A percentile compares a stretch with the other conserved stretches of the same genome.
These are phyloP conservation scores for Apus apus DNA, from an alignment of 2,113 vertebrate species.

Conservation along the genomic window DNA sequence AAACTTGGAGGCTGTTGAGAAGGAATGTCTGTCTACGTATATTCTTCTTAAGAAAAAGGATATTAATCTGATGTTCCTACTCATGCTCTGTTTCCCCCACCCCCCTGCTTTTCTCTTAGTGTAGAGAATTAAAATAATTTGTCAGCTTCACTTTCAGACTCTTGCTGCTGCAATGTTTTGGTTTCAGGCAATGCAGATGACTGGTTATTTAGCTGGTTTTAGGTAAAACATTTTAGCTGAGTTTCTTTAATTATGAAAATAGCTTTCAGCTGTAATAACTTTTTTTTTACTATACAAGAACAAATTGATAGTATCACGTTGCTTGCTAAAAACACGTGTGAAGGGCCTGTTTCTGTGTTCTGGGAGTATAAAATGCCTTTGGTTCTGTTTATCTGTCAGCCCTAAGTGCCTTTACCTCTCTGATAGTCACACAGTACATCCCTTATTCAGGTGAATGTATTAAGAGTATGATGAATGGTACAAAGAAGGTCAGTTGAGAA, in stretches of 20 bases:
- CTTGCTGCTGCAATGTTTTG: slow-evolving; percentile 31
- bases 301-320: background rate
- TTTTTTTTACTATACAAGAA: background rate
- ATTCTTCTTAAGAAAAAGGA: background rate
- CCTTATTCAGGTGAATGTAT: background rate
- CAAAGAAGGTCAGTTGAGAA: background rate
- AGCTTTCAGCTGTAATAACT: background rate
- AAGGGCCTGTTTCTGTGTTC: background rate
- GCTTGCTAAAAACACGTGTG: background rate
- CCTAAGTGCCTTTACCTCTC: background rate
- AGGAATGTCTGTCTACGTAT: background rate
- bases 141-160: background rate
- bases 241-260: background rate
- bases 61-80: background rate
- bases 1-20: background rate
- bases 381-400: background rate
- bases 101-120: background rate
- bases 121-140: slow-evolving; percentile 35
- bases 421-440: background rate
- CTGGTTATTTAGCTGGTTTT: background rate
- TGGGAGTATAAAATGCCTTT: background rate
- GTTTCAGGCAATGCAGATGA: slow-evolving; percentile 13
- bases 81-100: background rate
- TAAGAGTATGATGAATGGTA: background rate
- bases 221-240: background rate